Evolutionary conservation across 2,888 invertebrate genomes (phyloP), one percentile per base, ranked within the genome.

Genomic region (Lingula anatina): DNA sequence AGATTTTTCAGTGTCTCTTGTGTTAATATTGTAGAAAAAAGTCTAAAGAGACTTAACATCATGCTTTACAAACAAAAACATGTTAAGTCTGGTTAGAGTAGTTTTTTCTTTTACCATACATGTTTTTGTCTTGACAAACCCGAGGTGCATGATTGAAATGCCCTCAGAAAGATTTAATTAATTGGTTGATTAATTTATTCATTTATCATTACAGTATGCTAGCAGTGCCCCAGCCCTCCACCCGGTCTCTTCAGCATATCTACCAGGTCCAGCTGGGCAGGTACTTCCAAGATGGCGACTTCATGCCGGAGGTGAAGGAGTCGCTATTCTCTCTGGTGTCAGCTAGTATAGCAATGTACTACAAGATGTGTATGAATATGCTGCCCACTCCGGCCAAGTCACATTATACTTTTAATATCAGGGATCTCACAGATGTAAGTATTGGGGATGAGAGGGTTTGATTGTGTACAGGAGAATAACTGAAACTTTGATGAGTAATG

Each of bases 351-450:
- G 70, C 70, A 18, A 66, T 76, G 46, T 76, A 73, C 57, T 74
- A 74, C 57, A 62, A 66, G 40, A 73, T 76, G 68, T 66, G 69
- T 47, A 55, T 59, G 23, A 60, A 57, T 46, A 73, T 76, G 71
- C 50, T 71, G 37, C 75, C 76, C 9, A 76, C 76, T 4, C 76
- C 76, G 5, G 64, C 74, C 36, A 76, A 75, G 54, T 71, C 69
- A n/a, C 76, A 76, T 53, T 76, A 76, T 55, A 72, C 73, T n/a
- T 76, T 75, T 54, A 76, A 76, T 54, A 62, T 76, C 35, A 57
- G 76, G 46, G 76, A 76, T 59, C 63, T 75, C 24, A 66, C 73
- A 18, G 70, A 76, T 70, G 73, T 74, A 54, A 24, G 44, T 28
- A 20, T 20, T 12, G 24, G 20, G 35, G n/a, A 12, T 31, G 5